Conservation (phyloP, 2,113 vertebrate species). For the Cygnus atratus region DNA sequence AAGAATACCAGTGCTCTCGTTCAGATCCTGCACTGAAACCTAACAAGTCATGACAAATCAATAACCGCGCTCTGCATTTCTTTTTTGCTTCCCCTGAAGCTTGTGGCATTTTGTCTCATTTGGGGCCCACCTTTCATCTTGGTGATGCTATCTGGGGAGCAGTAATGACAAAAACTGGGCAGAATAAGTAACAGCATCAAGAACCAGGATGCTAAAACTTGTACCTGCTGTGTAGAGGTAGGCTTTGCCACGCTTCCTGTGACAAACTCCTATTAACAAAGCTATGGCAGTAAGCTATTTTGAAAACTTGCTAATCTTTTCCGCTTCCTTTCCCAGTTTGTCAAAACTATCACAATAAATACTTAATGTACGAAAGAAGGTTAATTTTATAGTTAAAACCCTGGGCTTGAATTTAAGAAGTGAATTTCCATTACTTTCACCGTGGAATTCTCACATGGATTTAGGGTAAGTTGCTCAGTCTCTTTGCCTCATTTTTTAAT, state of each 20-base stretch:
- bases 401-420: neutral
- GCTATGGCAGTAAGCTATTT: slow-evolving; percentile 26
- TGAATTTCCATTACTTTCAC: neutral
- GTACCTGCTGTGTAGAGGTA: neutral
- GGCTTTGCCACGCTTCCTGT: neutral
- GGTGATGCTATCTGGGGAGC: neutral
- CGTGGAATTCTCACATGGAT: neutral
- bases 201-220: neutral
- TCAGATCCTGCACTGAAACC: neutral
- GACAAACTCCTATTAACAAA: neutral
- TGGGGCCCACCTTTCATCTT: neutral
- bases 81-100: neutral
- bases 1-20: neutral
- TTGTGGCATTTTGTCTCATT: neutral
- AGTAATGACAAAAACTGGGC: neutral
- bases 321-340: slow-evolving; percentile 39
- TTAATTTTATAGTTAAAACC: slow-evolving; percentile 48
- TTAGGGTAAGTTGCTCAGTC: slow-evolving; percentile 10
- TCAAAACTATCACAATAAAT: slow-evolving; percentile 37
- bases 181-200: neutral
- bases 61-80: neutral
- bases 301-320: slow-evolving; percentile 56
- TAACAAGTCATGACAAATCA: neutral
- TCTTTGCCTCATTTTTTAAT: neutral
- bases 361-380: slow-evolving; percentile 9